Evolutionary conservation across 1,140 invertebrate species (phyloP).

Genomic region (Thrips palmi): DNA sequence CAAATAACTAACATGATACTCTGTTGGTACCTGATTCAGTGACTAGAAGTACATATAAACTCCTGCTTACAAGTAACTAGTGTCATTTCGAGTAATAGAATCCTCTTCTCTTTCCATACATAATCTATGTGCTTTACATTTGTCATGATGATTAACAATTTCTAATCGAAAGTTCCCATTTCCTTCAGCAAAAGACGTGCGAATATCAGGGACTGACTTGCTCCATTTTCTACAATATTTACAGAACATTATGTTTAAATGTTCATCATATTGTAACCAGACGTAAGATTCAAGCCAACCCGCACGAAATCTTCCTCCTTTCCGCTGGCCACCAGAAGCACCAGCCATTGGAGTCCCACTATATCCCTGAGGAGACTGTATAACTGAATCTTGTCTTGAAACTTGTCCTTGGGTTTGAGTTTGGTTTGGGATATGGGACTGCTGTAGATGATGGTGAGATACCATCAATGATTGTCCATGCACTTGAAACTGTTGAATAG

Average conservation of each 20-base stretch:
- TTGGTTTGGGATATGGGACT: no score
- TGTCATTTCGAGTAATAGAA: slow-evolving; percentile 7
- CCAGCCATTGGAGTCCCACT: slow-evolving; percentile 2
- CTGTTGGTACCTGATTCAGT: no score
- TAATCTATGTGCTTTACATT: slow-evolving; percentile 50
- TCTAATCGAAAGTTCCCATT: slow-evolving; percentile 53
- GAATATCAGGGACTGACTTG: slow-evolving; percentile 41
- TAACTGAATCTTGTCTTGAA: slow-evolving; percentile 16
- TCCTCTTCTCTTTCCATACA: slow-evolving; percentile 31
- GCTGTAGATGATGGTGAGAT: no score
- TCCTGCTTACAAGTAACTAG: no score
- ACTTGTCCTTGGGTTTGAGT: no score
- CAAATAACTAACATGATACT: no score
- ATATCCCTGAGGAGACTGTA: no score
- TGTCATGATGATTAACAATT: slow-evolving; percentile 57
- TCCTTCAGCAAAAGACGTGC: slow-evolving; percentile 53
- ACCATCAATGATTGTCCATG: no score
- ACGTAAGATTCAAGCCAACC: slow-evolving; percentile 43
- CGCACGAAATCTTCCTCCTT: slow-evolving; percentile 38
- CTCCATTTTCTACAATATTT: slow-evolving; percentile 53
- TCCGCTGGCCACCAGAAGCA: slow-evolving; percentile 22
- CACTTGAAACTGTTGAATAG: no score
- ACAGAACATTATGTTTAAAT: slow-evolving; percentile 48
- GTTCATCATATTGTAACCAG: slow-evolving; percentile 47
- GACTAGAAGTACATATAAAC: no score